Percentiles rank a stretch among this genome's conserved stretches.
Conservation (phyloP, 2,113 vertebrate genomes). For the Dolichotis patagonum region DNA sequence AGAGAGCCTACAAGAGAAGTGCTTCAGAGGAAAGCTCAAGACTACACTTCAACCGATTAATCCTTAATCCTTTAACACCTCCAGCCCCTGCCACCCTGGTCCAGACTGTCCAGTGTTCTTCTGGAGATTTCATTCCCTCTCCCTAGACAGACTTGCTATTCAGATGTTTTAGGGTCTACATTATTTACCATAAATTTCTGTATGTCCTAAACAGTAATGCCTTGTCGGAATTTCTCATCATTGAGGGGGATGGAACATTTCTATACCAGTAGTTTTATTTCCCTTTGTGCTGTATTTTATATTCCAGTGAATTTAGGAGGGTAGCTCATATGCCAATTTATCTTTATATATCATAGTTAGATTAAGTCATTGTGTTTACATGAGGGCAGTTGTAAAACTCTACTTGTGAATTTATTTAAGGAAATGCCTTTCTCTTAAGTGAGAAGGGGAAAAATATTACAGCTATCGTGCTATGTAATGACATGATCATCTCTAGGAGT, state of each 20-base stretch:
- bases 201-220: background rate
- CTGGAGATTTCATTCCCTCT: too few relatives aligned
- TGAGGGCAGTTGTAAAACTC: background rate
- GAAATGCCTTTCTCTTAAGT: conserved; percentile 12
- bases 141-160: background rate
- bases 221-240: background rate
- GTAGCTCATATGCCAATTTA: background rate
- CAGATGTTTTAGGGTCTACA: background rate
- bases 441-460: background rate
- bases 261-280: background rate
- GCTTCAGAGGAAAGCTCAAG: background rate
- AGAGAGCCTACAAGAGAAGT: background rate
- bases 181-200: background rate
- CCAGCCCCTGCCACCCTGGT: too few relatives aligned
- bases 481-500: background rate
- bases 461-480: background rate
- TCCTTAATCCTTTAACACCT: background rate
- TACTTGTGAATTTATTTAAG: background rate
- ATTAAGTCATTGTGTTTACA: conserved; percentile 6
- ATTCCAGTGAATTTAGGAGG: background rate
- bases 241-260: background rate
- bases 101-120: background rate
- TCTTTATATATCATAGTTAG: background rate
- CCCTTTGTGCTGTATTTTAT: background rate
- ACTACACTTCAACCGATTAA: background rate